These are phyloP conservation scores for Ramphastos sulfuratus DNA, from an alignment of 2,113 vertebrate species.

Conservation along the genomic window DNA sequence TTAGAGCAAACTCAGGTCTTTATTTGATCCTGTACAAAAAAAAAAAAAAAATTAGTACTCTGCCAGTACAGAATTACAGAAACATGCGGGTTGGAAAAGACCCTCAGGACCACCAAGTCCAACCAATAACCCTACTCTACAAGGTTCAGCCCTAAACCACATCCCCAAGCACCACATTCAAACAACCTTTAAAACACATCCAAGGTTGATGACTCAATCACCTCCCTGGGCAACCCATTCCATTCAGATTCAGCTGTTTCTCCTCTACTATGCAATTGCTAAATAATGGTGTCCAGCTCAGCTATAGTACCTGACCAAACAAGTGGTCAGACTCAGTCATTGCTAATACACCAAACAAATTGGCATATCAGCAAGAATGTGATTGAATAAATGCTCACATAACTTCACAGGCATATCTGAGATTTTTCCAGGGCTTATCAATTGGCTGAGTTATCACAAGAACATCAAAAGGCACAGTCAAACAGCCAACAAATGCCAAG, in stretches of 20 bases:
- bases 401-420: constrained; percentile 59
- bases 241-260: not conserved
- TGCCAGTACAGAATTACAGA: not conserved
- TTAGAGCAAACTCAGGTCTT: not conserved
- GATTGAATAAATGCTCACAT: constrained; percentile 31
- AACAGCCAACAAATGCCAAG: not conserved
- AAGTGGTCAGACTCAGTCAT: not conserved
- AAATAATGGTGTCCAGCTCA: not conserved
- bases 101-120: too few species aligned
- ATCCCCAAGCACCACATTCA: not conserved
- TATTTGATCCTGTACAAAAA: not conserved
- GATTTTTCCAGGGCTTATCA: constrained; percentile 48
- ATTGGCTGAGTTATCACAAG: constrained; percentile 39
- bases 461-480: constrained; percentile 45
- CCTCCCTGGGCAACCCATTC: too few species aligned
- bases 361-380: constrained; percentile 51
- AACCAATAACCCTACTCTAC: too few species aligned
- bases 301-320: constrained; percentile 31
- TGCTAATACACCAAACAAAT: constrained; percentile 23
- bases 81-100: too few species aligned
- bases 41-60: not conserved
- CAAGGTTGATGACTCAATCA: too few species aligned
- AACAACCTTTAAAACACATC: too few species aligned
- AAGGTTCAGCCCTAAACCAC: too few species aligned
- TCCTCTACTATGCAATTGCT: not conserved